phyloP scores from a whole-genome alignment of 2,888 invertebrate species.

The Macrosiphum euphorbiae region DNA sequence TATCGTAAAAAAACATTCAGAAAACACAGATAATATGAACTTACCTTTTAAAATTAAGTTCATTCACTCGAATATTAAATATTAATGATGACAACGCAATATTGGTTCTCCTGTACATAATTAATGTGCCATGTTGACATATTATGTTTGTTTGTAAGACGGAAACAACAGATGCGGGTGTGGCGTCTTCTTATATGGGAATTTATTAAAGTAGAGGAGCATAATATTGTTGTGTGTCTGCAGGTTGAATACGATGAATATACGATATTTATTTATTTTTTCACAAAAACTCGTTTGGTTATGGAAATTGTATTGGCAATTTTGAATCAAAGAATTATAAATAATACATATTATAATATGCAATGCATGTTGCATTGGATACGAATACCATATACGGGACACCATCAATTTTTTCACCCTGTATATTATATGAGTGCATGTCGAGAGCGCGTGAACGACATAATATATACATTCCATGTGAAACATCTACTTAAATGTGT shows the following conservation, averaged over 20 bases:
- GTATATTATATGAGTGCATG: background rate
- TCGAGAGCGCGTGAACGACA: background rate
- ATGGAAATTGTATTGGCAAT: background rate
- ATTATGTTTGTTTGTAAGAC: background rate
- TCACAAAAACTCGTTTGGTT: background rate
- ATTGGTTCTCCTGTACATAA: background rate
- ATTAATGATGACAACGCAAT: background rate
- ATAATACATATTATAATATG: constrained; percentile 2
- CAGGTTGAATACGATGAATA: background rate
- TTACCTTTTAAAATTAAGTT: background rate
- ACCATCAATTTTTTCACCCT: background rate
- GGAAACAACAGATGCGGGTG: background rate
- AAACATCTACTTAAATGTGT: constrained; percentile 5
- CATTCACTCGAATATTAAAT: background rate
- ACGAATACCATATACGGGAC: background rate
- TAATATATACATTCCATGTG: background rate
- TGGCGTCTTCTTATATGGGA: background rate
- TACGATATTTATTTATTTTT: background rate
- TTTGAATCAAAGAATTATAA: background rate
- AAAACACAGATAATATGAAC: background rate
- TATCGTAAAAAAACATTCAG: background rate
- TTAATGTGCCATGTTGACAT: background rate
- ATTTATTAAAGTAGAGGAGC: background rate
- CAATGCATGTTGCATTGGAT: background rate
- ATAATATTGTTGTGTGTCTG: background rate